phyloP scores from a whole-genome alignment of 2,797 vertebrate genomes.

The Platalea minor region DNA sequence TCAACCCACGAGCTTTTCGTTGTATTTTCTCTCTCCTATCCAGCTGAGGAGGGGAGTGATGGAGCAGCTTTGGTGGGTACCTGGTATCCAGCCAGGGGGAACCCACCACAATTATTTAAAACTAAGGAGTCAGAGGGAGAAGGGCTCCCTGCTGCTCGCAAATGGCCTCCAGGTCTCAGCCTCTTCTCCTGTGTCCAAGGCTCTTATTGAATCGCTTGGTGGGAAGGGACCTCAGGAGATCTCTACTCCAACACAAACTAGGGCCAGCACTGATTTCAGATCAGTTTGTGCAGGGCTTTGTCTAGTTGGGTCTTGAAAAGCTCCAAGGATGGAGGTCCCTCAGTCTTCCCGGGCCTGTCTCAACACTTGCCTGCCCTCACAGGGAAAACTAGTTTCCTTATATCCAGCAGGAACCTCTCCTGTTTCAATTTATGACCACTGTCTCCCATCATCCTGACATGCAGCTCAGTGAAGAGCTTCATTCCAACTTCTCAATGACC shows the following conservation, averaged over 20 bases:
- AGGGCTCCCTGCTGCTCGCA: background rate
- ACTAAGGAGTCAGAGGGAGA: background rate
- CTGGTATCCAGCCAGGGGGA: too few relatives aligned
- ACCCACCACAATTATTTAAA: background rate
- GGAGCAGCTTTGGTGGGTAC: background rate
- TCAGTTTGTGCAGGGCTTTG: background rate
- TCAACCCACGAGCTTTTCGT: background rate
- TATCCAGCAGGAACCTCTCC: background rate
- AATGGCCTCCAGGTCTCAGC: background rate
- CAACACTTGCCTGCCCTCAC: background rate
- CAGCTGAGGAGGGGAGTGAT: background rate
- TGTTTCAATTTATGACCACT: background rate
- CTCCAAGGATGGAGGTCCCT: background rate
- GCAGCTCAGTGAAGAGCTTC: background rate
- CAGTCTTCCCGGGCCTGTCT: background rate
- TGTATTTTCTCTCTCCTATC: background rate
- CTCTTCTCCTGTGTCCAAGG: background rate
- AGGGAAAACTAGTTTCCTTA: background rate
- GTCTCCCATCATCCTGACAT: background rate
- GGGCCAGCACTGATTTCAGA: background rate
- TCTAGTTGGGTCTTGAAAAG: background rate
- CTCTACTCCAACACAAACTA: background rate
- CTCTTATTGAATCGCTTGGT: accelerated
- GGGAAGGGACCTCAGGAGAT: background rate
- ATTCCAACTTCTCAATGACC: background rate